These are phyloP conservation scores for Tauraco hartlaubi DNA, from an alignment of 2,797 vertebrate genomes.

Conservation along the genomic window DNA sequence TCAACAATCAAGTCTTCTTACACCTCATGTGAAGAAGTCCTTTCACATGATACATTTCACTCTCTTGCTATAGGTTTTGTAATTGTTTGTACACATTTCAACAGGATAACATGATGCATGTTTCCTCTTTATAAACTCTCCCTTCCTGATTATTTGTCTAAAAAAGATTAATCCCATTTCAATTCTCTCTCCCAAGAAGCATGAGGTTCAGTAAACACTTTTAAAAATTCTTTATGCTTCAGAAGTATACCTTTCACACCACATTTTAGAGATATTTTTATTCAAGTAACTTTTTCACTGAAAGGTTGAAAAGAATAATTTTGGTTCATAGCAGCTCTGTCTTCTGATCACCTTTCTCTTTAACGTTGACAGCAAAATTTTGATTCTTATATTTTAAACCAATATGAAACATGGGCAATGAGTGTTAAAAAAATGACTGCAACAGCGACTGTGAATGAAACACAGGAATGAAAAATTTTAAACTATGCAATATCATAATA, in stretches of 20 bases:
- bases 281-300: neutral
- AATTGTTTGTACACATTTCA: neutral
- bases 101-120: neutral
- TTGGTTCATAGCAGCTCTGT: neutral
- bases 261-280: neutral
- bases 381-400: conserved; percentile 16
- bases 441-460: conserved; percentile 49
- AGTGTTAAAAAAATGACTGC: conserved; percentile 48
- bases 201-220: neutral
- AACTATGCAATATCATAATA: neutral
- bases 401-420: neutral
- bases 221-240: neutral
- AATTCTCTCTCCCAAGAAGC: neutral
- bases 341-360: neutral
- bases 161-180: neutral
- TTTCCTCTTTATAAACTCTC: neutral
- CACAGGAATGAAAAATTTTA: neutral
- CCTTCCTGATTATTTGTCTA: neutral
- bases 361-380: neutral
- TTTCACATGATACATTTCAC: neutral
- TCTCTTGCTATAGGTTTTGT: neutral
- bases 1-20: neutral
- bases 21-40: neutral
- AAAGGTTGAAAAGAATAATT: neutral
- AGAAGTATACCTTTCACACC: neutral